Conservation (phyloP, 2,888 invertebrate genomes). For the Tipula vernalis region DNA sequence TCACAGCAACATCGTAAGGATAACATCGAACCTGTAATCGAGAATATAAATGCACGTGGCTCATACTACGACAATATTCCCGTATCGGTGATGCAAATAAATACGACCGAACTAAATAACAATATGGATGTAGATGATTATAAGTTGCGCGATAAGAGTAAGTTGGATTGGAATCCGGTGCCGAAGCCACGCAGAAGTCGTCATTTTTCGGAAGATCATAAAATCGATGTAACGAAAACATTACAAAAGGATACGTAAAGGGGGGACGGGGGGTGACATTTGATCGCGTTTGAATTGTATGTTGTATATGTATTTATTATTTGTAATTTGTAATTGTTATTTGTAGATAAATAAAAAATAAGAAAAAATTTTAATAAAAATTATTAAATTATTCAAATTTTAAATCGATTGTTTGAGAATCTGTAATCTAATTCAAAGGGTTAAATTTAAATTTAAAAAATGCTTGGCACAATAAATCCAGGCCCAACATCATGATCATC, state of each 20-base stretch:
- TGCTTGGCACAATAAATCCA: too few species aligned
- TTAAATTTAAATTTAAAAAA: too few species aligned
- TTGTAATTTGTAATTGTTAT: neutral
- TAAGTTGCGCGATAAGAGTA: slow-evolving; percentile 20
- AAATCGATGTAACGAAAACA: neutral
- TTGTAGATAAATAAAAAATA: neutral
- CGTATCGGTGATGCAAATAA: slow-evolving; percentile 11
- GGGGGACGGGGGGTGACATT: too few species aligned
- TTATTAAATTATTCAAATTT: neutral
- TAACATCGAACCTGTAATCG: neutral
- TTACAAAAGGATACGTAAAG: neutral
- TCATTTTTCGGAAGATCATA: slow-evolving; percentile 20
- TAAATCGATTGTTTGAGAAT: neutral
- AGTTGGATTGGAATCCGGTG: slow-evolving; percentile 35
- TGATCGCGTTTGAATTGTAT: neutral
- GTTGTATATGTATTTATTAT: neutral
- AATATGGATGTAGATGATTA: slow-evolving; percentile 25
- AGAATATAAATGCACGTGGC: neutral
- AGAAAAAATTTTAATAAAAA: neutral
- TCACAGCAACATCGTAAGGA: neutral
- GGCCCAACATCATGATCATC: too few species aligned
- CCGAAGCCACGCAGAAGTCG: slow-evolving; percentile 33
- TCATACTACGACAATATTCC: slow-evolving; percentile 14
- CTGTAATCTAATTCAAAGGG: neutral
- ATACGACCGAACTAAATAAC: slow-evolving; percentile 15